Base-by-base conservation (phyloP, 2,797 vertebrate species). In the Pseudochaenichthys georgianus region DNA sequence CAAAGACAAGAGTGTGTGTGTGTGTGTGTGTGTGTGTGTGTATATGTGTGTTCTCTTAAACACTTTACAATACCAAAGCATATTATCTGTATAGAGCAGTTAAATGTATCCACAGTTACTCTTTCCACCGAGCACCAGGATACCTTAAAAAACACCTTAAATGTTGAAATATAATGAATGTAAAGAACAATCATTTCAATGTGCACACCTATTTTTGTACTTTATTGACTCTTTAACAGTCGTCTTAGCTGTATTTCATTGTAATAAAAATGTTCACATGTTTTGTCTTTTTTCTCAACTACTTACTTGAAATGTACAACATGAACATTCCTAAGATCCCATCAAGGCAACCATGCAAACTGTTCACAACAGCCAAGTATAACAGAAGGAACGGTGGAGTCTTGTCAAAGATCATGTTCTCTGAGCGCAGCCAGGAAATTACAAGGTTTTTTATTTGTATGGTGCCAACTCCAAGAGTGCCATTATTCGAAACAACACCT, bases 241-340 rank as follows among this genome's bases (percentile, higher is more conserved):
- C 67, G 19, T 70, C 9, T 60, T 70, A 47, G n/a, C 9, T 8
- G 9, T 34, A 16, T 71, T 23, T 1, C 11, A 52, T 73, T 84
- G 69, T 81, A 87, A 87, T 83, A 78, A 85, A 15, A 6, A 3
- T 43, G 69, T 67, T 67, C 13, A 54, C 8, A 19, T n/a, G 13
- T 23, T 5, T 67, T 58, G 58, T 64, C 12, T 77, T 45, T 52
- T 65, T 58, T 64, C 19, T 77, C 7, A 17, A 17, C 1, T 51
- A 23, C 57, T 60, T 19, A 31, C 4, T 50, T 41, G 5, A 57
- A 41, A 43, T 48, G 8, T 19, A n/a, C 3, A 48, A 38, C 15
- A 5, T 46, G 3, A 1, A 0, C 9, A 3, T 13, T 69, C 2
- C 6, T 17, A 46, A 15, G 15, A 50, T 17, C 2, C 1, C 13